These are phyloP conservation scores for Sesamia nonagrioides DNA, from an alignment of 1,140 invertebrate species.

Conservation along the genomic window DNA sequence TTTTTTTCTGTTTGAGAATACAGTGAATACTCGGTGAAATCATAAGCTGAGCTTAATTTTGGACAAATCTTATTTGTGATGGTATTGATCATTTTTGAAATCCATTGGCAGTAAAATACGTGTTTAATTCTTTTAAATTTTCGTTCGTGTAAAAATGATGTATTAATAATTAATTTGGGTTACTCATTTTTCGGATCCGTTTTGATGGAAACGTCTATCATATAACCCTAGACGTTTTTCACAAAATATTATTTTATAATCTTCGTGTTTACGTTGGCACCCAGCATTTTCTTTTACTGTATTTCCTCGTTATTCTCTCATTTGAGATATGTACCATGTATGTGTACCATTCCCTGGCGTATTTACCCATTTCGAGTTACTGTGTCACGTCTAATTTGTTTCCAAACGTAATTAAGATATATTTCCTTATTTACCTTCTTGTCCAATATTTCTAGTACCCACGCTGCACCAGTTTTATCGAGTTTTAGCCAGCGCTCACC, in stretches of 20 bases:
- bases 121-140: too few species aligned
- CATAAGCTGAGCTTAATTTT: not conserved
- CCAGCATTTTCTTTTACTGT: not conserved
- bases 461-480: not conserved
- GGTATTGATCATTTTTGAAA: not conserved
- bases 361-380: constrained; percentile 8
- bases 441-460: not conserved
- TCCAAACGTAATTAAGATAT: not conserved
- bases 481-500: constrained; percentile 1
- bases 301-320: not conserved
- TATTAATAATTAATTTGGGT: not conserved
- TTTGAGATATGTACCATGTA: not conserved
- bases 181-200: too few species aligned
- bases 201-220: not conserved
- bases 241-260: too few species aligned
- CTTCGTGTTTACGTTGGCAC: too few species aligned
- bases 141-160: too few species aligned
- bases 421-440: not conserved
- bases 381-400: not conserved
- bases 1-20: not conserved
- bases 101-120: not conserved
- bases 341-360: not conserved
- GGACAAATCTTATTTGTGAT: not conserved
- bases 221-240: too few species aligned
- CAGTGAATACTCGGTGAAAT: too few species aligned